Percentiles rank a stretch among this genome's conserved stretches.
Evolutionary conservation across 2,113 vertebrate species (phyloP).

Genomic region (Gallinago jamesoni): DNA sequence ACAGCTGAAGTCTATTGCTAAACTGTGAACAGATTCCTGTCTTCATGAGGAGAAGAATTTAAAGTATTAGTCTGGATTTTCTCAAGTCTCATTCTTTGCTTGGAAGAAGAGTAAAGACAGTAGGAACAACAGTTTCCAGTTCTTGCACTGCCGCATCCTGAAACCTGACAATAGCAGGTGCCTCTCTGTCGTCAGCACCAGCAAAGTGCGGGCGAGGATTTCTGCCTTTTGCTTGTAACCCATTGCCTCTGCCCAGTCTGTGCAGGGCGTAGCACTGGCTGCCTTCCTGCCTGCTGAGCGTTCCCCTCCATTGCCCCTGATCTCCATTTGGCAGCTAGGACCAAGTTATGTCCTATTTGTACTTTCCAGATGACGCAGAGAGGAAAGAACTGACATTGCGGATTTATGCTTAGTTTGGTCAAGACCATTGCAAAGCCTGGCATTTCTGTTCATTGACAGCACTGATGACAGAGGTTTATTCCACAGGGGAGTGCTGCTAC

Average conservation of each 20-base stretch:
- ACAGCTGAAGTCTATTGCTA: background rate
- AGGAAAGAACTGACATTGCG: background rate
- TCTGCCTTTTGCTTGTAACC: background rate
- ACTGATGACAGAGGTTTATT: background rate
- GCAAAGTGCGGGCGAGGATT: background rate
- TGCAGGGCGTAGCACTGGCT: background rate
- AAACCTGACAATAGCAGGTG: background rate
- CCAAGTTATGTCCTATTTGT: background rate
- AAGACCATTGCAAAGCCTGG: background rate
- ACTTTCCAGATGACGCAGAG: background rate
- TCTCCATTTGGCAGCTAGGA: background rate
- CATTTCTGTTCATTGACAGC: background rate
- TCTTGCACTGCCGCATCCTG: background rate
- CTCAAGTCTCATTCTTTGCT: background rate
- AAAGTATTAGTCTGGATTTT: background rate
- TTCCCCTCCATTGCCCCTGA: background rate
- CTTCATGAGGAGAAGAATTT: background rate
- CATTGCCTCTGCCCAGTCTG: fast-evolving
- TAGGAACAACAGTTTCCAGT: background rate
- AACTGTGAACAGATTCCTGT: background rate
- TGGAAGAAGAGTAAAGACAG: background rate
- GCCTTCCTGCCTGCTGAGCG: background rate
- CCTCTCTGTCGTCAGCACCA: background rate
- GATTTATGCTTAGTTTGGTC: background rate
- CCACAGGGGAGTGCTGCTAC: background rate